Evolutionary conservation across 2,113 vertebrate genomes (phyloP).

Genomic region (Casuarius casuarius): DNA sequence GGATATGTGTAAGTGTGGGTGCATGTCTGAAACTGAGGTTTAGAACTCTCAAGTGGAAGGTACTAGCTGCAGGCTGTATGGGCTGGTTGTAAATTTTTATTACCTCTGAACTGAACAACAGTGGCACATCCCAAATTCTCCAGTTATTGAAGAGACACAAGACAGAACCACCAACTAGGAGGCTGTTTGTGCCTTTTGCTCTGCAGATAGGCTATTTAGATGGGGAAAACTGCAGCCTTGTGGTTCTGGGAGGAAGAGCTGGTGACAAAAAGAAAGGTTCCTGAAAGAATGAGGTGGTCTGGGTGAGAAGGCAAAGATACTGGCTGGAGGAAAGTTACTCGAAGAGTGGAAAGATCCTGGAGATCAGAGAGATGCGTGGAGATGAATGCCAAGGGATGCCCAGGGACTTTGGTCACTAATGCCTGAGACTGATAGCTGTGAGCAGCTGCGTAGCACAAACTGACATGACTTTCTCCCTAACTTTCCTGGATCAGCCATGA

Average conservation of each 20-base stretch:
- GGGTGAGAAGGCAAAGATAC: not conserved
- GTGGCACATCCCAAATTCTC: not conserved
- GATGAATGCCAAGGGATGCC: not conserved
- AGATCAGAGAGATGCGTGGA: not conserved
- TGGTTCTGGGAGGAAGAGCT: not conserved
- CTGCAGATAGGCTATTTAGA: not conserved
- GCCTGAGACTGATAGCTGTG: not conserved
- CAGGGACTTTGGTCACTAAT: not conserved
- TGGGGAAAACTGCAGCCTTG: not conserved
- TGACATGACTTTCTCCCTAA: not conserved
- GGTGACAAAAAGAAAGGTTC: not conserved
- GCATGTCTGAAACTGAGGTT: too few species aligned
- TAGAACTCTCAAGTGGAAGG: too few species aligned
- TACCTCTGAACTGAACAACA: too few species aligned
- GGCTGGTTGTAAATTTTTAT: too few species aligned
- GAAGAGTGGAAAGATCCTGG: not conserved
- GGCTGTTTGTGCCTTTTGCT: not conserved
- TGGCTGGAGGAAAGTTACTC: not conserved
- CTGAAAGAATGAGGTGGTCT: not conserved
- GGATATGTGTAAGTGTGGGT: not conserved
- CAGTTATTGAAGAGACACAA: not conserved
- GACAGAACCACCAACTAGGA: not conserved
- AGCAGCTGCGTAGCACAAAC: not conserved
- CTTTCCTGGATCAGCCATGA: not conserved
- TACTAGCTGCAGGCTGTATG: too few species aligned